These are phyloP conservation scores for Lamproptera curius DNA, from an alignment of 2,888 invertebrate species.

Conservation along the genomic window DNA sequence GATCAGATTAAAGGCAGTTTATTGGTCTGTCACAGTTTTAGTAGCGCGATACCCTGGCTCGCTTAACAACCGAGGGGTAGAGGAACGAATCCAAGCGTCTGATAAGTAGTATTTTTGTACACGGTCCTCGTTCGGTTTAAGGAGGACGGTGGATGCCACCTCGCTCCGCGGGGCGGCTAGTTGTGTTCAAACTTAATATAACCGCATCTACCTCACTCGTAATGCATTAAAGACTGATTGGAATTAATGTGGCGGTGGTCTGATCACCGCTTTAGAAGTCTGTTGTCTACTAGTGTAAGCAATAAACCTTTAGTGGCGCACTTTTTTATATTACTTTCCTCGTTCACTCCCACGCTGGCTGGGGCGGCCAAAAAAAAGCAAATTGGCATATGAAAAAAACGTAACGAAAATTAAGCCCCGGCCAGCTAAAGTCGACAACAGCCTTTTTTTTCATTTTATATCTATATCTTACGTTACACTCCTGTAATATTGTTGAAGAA, in stretches of 20 bases:
- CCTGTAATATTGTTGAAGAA: slow-evolving; percentile 68
- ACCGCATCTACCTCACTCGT: slow-evolving; percentile 67
- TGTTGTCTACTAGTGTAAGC: slow-evolving; percentile 61
- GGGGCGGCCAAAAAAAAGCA: slow-evolving; percentile 30
- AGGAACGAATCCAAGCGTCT: slow-evolving; percentile 46
- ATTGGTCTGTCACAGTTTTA: too few relatives aligned
- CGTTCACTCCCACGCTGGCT: slow-evolving; percentile 24
- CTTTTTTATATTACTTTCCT: slow-evolving; percentile 24
- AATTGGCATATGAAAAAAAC: slow-evolving; percentile 15
- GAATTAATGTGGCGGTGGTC: slow-evolving; percentile 64
- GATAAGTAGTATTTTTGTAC: slow-evolving; percentile 58
- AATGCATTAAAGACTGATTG: slow-evolving; percentile 68
- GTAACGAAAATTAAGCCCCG: slow-evolving; percentile 25
- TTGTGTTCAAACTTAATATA: slow-evolving; percentile 51
- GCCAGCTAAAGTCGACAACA: slow-evolving; percentile 55
- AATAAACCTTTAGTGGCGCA: slow-evolving; percentile 29
- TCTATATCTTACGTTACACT: slow-evolving; percentile 61
- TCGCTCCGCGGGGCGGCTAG: slow-evolving; percentile 31
- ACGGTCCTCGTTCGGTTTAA: slow-evolving; percentile 35
- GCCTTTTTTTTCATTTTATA: slow-evolving; percentile 49
- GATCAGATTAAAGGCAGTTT: too few relatives aligned
- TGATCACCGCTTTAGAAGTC: slow-evolving; percentile 68
- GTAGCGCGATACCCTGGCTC: neutral
- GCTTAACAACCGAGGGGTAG: slow-evolving; percentile 34
- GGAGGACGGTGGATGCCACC: slow-evolving; percentile 26